Evolutionary conservation across 2,888 invertebrate genomes (phyloP).

Genomic region (Antheraea yamamai): DNA sequence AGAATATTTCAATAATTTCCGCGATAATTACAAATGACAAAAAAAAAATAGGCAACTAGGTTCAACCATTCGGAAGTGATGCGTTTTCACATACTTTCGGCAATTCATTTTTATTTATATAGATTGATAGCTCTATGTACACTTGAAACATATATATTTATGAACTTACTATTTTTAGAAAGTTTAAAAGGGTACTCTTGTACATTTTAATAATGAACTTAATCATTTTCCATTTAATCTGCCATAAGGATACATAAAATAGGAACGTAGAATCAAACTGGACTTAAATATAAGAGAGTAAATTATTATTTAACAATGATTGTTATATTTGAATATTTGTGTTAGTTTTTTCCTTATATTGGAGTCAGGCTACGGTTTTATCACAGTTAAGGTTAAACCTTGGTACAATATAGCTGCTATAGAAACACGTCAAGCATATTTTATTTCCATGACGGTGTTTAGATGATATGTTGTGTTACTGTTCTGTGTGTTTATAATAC

Average conservation of each 20-base stretch:
- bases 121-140: no score
- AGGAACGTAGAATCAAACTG: neutral
- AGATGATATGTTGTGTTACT: neutral
- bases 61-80: no score
- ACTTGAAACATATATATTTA: no score
- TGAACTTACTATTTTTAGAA: no score
- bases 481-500: neutral
- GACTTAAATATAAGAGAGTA: neutral
- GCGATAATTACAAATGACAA: no score
- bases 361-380: neutral
- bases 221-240: neutral
- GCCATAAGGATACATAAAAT: neutral
- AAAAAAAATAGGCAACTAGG: no score
- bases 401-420: neutral
- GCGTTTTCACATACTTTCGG: no score
- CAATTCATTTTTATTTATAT: no score
- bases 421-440: neutral
- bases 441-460: neutral
- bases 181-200: neutral
- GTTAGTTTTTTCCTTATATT: conserved; percentile 3
- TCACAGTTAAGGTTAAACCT: neutral
- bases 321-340: neutral
- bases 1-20: no score
- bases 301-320: neutral
- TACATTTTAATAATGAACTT: neutral